Percentiles rank a stretch among this genome's conserved stretches.
These are phyloP conservation scores for Pegoplata infirma DNA, from an alignment of 2,888 invertebrate genomes.

Conservation along the genomic window DNA sequence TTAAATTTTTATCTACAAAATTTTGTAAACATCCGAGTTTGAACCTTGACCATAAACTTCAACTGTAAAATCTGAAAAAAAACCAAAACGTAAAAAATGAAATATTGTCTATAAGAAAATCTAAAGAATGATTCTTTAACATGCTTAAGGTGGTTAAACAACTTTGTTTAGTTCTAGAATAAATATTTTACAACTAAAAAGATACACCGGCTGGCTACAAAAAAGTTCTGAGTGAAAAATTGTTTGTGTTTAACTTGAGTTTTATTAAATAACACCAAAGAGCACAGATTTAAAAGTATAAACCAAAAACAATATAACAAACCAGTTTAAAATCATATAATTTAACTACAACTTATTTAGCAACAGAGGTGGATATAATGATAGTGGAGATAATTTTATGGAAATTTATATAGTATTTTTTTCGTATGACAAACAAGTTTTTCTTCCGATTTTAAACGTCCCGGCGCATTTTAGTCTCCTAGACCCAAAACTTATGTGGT, in stretches of 20 bases:
- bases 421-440: too few species aligned
- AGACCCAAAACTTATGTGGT: too few species aligned
- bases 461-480: too few species aligned
- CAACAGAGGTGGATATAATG: too few species aligned
- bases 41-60: conserved; percentile 58
- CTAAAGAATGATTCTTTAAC: conserved; percentile 19
- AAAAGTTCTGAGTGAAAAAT: neutral
- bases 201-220: neutral
- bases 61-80: conserved; percentile 26
- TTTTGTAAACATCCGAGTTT: neutral
- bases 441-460: too few species aligned
- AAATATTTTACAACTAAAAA: neutral
- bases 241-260: neutral
- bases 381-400: too few species aligned
- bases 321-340: neutral
- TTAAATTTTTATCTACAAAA: neutral
- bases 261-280: neutral
- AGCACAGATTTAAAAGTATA: neutral
- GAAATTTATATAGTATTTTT: too few species aligned
- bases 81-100: neutral
- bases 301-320: too few species aligned
- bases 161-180: neutral
- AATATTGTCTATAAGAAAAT: neutral
- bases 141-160: neutral
- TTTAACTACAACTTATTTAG: neutral